Percentiles rank a stretch among this genome's conserved stretches.
Evolutionary conservation across 92 coral and sea anemone genomes (phyloP).

Genomic region (Scolanthus callimorphus): DNA sequence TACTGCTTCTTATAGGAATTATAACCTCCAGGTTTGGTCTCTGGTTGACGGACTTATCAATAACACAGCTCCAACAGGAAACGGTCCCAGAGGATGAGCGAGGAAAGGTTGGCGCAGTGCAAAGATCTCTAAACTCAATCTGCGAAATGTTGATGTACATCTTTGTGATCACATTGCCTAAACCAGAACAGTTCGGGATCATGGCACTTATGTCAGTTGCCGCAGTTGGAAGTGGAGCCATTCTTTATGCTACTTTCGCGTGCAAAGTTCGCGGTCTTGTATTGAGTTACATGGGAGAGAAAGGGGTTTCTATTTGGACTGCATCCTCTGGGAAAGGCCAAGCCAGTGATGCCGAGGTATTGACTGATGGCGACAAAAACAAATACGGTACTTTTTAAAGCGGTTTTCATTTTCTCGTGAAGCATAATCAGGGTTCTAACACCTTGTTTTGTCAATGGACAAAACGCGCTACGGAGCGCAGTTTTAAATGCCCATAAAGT

Average conservation of each 20-base stretch:
- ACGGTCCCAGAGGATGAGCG: constrained; percentile 81
- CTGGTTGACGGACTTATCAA: constrained; percentile 86
- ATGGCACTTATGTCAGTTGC: constrained; percentile 75
- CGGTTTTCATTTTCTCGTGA: too few species aligned
- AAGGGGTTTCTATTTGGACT: not conserved
- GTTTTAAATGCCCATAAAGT: too few species aligned
- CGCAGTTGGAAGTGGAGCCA: constrained; percentile 67
- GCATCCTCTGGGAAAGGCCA: too few species aligned
- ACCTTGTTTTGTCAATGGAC: too few species aligned
- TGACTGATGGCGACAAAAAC: too few species aligned
- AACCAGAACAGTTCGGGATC: constrained; percentile 79
- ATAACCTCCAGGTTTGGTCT: constrained; percentile 83
- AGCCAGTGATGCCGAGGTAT: too few species aligned
- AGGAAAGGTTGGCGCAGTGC: constrained; percentile 95
- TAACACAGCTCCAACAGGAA: constrained; percentile 88
- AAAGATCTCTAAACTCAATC: constrained; percentile 74
- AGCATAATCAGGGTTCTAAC: too few species aligned
- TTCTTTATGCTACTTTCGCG: constrained; percentile 76
- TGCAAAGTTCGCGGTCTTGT: constrained; percentile 82
- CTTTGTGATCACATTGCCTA: constrained; percentile 75
- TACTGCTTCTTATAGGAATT: constrained; percentile 76
- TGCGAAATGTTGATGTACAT: constrained; percentile 63
- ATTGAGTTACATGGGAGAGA: constrained; percentile 74
- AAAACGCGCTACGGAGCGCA: too few species aligned
- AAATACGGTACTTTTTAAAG: too few species aligned